A percentile compares a stretch with the other conserved stretches of the same genome.
phyloP scores from a whole-genome alignment of 2,797 vertebrate genomes.

The Parambassis ranga region DNA sequence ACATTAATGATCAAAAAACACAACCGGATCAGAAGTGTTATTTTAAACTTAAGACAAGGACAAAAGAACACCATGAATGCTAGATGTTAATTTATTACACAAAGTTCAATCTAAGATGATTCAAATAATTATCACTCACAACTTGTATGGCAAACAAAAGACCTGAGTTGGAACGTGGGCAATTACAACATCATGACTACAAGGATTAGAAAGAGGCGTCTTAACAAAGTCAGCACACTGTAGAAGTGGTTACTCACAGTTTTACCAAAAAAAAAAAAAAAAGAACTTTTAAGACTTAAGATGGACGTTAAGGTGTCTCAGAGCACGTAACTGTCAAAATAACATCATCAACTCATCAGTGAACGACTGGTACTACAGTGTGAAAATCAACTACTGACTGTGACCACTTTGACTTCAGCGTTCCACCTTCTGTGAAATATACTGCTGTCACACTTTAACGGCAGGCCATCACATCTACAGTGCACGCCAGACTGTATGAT shows the following conservation, averaged over 20 bases:
- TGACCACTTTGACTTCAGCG: constrained; percentile 42
- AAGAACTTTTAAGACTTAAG: too few species aligned
- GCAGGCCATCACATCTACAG: constrained; percentile 40
- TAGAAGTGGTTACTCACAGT: constrained; percentile 1
- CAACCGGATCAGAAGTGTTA: too few species aligned
- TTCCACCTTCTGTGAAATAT: constrained; percentile 60
- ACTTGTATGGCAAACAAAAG: constrained; percentile 35
- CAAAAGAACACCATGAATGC: constrained; percentile 2
- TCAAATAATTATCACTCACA: constrained; percentile 70
- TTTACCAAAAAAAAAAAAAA: background rate
- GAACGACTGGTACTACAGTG: constrained; percentile 1
- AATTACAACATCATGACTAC: constrained; percentile 28
- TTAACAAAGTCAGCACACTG: constrained; percentile 2
- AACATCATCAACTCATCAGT: too few species aligned
- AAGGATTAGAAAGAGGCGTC: background rate
- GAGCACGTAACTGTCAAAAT: too few species aligned
- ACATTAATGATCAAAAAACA: background rate
- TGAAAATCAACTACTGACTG: constrained; percentile 38
- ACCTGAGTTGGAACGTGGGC: constrained; percentile 40
- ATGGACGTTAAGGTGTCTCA: background rate
- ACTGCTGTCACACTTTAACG: constrained; percentile 57
- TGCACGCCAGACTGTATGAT: constrained; percentile 59
- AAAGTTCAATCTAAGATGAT: constrained; percentile 46
- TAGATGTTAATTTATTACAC: constrained; percentile 63
- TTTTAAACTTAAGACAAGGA: background rate